Evolutionary conservation across 2,113 vertebrate species (phyloP).

Genomic region (Pionites leucogaster): DNA sequence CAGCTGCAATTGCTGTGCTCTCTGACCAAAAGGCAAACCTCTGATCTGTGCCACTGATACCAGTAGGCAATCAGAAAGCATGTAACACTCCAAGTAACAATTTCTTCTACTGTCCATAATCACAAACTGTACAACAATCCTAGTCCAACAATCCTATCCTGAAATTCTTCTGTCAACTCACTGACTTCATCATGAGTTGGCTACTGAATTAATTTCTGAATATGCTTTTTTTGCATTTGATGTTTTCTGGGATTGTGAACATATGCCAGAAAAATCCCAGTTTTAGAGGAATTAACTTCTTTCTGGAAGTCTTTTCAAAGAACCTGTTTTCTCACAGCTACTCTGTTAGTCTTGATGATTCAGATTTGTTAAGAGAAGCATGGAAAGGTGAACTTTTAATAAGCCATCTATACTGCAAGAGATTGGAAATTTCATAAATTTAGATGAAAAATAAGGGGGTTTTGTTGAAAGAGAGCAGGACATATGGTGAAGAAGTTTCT

Average conservation of each 20-base stretch:
- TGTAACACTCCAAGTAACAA: background rate
- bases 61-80: background rate
- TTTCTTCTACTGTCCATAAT: background rate
- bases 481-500: background rate
- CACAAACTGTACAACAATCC: background rate
- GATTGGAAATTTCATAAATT: background rate
- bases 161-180: background rate
- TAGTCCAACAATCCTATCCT: background rate
- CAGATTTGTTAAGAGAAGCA: background rate
- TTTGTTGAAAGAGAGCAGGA: background rate
- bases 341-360: background rate
- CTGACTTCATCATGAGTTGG: background rate
- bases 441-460: background rate
- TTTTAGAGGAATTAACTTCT: background rate
- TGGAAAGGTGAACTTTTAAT: background rate
- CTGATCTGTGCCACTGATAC: conserved; percentile 4
- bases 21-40: conserved; percentile 47
- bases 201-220: background rate
- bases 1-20: conserved; percentile 47
- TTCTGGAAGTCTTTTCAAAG: background rate
- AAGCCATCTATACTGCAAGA: background rate
- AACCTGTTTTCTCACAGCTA: background rate
- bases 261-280: background rate
- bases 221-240: background rate
- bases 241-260: background rate